Evolutionary conservation across 2,888 invertebrate genomes (phyloP).

Genomic region (Syritta pipiens): DNA sequence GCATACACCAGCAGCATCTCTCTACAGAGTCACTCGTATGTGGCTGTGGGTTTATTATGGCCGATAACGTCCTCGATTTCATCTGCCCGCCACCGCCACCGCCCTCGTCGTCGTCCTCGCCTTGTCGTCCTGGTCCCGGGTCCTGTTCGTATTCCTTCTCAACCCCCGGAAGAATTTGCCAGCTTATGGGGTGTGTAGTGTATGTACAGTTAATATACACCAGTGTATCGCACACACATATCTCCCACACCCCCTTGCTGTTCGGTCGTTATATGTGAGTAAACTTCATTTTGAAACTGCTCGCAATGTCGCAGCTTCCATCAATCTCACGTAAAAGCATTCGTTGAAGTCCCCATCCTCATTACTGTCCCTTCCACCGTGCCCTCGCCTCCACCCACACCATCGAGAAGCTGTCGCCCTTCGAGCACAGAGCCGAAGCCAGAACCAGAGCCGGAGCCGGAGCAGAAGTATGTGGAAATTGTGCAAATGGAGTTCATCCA

Average conservation of each 20-base stretch:
- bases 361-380: conserved; percentile 32
- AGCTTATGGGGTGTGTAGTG: conserved; percentile 38
- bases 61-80: conserved; percentile 68
- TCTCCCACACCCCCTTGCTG: conserved; percentile 24
- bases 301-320: conserved; percentile 67
- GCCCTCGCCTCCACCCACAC: neutral
- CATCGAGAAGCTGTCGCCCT: no score
- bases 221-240: conserved; percentile 65
- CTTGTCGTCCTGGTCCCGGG: neutral
- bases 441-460: no score
- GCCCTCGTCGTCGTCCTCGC: conserved; percentile 34
- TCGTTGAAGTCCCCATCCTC: conserved; percentile 66
- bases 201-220: conserved; percentile 65
- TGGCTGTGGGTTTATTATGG: conserved; percentile 69
- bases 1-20: conserved; percentile 27
- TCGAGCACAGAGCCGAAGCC: no score
- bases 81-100: conserved; percentile 39
- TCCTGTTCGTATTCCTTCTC: conserved; percentile 28
- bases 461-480: conserved; percentile 66
- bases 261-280: conserved; percentile 53
- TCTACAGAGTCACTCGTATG: conserved; percentile 44
- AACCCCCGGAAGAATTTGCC: conserved; percentile 40
- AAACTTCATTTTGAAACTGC: conserved; percentile 69
- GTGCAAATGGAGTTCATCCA: conserved; percentile 70
- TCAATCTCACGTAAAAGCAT: conserved; percentile 69